Conservation (phyloP, 92 coral and sea anemone genomes). For the Porites rus region DNA sequence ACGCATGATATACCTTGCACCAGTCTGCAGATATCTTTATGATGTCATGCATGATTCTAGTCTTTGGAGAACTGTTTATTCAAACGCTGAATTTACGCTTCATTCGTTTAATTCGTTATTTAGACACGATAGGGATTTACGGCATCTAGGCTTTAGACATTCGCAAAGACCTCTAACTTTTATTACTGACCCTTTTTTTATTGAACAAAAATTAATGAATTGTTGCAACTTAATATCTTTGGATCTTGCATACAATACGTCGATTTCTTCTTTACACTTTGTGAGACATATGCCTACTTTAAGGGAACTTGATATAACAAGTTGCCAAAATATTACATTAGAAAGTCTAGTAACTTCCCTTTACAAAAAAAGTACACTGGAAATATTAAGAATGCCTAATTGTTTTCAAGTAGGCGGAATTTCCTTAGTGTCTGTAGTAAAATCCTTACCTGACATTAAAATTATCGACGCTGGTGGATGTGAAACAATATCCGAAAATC, state of each 20-base stretch:
- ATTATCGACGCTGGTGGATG: slow-evolving; percentile 45
- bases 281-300: too few relatives aligned
- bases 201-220: too few relatives aligned
- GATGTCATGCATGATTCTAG: slow-evolving; percentile 55
- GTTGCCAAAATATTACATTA: slow-evolving; percentile 54
- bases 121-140: too few relatives aligned
- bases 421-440: slow-evolving; percentile 33
- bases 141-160: too few relatives aligned
- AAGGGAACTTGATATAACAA: too few relatives aligned
- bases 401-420: slow-evolving; percentile 48
- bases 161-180: too few relatives aligned
- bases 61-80: slow-evolving; percentile 55
- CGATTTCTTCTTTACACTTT: too few relatives aligned
- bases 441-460: slow-evolving; percentile 50
- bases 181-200: too few relatives aligned
- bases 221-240: too few relatives aligned
- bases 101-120: slow-evolving; percentile 5
- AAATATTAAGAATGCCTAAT: slow-evolving; percentile 52
- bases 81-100: slow-evolving; percentile 46
- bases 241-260: too few relatives aligned
- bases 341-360: slow-evolving; percentile 59
- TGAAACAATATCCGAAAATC: slow-evolving; percentile 40
- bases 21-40: slow-evolving; percentile 60
- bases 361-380: slow-evolving; percentile 26
- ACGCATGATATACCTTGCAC: slow-evolving; percentile 59